Conservation (phyloP, 2,113 vertebrate species). For the Ursus arctos region DNA sequence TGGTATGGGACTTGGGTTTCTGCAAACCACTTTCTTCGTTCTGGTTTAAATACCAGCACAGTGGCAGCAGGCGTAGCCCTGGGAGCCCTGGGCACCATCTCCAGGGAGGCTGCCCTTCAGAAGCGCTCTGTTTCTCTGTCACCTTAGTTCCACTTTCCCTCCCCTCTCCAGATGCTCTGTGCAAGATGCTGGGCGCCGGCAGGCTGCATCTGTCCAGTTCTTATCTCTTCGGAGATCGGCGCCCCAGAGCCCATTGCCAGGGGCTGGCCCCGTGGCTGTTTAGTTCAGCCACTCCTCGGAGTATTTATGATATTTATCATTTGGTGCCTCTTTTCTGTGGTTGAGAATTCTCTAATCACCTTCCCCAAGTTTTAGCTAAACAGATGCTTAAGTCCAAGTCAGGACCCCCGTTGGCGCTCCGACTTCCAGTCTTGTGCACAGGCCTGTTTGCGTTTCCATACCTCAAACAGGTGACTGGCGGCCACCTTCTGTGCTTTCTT, state of each 20-base stretch:
- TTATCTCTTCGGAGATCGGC: not conserved
- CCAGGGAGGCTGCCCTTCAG: not conserved
- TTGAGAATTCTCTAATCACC: not conserved
- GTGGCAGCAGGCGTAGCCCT: not conserved
- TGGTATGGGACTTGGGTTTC: not conserved
- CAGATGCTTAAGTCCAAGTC: not conserved
- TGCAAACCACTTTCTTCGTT: not conserved
- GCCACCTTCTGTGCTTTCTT: not conserved
- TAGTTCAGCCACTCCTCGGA: not conserved
- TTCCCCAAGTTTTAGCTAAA: not conserved
- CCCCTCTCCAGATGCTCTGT: not conserved
- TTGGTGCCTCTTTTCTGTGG: not conserved
- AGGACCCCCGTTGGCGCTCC: not conserved
- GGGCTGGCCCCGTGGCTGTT: not conserved
- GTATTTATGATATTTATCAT: not conserved
- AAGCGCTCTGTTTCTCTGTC: not conserved
- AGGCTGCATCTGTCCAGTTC: not conserved
- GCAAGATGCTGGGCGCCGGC: not conserved
- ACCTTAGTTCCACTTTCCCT: not conserved
- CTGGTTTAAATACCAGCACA: not conserved
- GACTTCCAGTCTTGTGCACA: not conserved
- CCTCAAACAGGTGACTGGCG: not conserved
- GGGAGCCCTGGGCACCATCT: not conserved
- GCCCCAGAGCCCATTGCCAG: not conserved
- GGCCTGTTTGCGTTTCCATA: not conserved